These are phyloP conservation scores for Lindbergichthys nudifrons DNA, from an alignment of 2,797 vertebrate species.

Conservation along the genomic window DNA sequence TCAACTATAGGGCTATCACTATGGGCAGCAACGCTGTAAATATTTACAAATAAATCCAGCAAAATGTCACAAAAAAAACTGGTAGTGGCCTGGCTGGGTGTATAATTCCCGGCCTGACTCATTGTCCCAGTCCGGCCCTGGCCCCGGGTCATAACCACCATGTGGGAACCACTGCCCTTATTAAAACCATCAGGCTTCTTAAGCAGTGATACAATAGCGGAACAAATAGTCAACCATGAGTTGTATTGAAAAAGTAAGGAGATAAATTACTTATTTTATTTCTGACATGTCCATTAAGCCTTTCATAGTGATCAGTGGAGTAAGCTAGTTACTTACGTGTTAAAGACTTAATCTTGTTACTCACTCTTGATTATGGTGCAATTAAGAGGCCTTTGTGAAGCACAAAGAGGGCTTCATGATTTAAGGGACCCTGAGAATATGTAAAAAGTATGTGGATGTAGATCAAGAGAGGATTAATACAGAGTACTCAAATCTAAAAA, in stretches of 20 bases:
- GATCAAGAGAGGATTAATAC: conserved; percentile 7
- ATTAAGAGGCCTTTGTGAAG: not conserved
- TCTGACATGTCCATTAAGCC: not conserved
- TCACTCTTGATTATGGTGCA: not conserved
- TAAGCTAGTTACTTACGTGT: too few relatives aligned
- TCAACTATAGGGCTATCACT: too few relatives aligned
- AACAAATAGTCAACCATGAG: not conserved
- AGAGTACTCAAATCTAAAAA: not conserved
- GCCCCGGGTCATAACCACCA: not conserved
- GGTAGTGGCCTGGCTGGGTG: too few relatives aligned
- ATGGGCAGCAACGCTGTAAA: too few relatives aligned
- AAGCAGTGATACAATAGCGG: not conserved
- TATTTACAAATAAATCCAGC: too few relatives aligned
- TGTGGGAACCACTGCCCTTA: not conserved
- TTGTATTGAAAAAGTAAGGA: not conserved
- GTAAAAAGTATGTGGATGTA: too few relatives aligned
- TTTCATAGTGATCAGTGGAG: not conserved
- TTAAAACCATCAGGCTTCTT: not conserved
- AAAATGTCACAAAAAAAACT: too few relatives aligned
- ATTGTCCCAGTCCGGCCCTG: too few relatives aligned
- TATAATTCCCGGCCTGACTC: too few relatives aligned
- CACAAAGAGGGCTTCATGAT: not conserved
- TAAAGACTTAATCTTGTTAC: conserved; percentile 2
- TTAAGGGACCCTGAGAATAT: not conserved
- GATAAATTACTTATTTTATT: not conserved